A percentile compares a stretch with the other conserved stretches of the same genome.
These are phyloP conservation scores for Tinea semifulvella DNA, from an alignment of 2,888 invertebrate species.

Conservation along the genomic window DNA sequence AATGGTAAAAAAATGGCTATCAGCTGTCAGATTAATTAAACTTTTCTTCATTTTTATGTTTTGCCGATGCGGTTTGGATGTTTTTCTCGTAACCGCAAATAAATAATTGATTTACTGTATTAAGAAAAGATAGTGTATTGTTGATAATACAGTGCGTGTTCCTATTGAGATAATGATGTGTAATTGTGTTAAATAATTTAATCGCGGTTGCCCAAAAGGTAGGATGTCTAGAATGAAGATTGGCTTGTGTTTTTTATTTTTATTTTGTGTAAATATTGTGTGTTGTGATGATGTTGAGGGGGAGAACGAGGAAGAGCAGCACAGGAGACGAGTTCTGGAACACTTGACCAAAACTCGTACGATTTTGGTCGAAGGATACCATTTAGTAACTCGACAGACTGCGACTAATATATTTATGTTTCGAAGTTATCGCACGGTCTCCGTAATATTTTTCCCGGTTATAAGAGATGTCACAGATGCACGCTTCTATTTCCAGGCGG, in stretches of 20 bases:
- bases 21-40: too few relatives aligned
- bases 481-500: conserved; percentile 55
- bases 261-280: conserved; percentile 41
- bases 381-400: conserved; percentile 52
- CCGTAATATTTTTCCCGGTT: conserved; percentile 51
- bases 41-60: too few relatives aligned
- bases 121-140: too few relatives aligned
- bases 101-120: too few relatives aligned
- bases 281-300: conserved; percentile 36
- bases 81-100: too few relatives aligned
- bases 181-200: background rate
- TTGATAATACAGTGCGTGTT: too few relatives aligned
- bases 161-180: background rate
- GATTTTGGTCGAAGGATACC: conserved; percentile 46
- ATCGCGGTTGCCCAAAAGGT: conserved; percentile 26
- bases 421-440: conserved; percentile 55
- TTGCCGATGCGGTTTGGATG: too few relatives aligned
- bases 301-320: conserved; percentile 41
- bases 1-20: too few relatives aligned
- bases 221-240: conserved; percentile 42
- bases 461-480: conserved; percentile 50
- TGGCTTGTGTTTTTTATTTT: conserved; percentile 32
- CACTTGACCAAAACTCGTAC: conserved; percentile 49
- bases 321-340: conserved; percentile 47
- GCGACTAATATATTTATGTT: conserved; percentile 57